Conservation (phyloP, 2,113 vertebrate genomes). For the Colaptes auratus region DNA sequence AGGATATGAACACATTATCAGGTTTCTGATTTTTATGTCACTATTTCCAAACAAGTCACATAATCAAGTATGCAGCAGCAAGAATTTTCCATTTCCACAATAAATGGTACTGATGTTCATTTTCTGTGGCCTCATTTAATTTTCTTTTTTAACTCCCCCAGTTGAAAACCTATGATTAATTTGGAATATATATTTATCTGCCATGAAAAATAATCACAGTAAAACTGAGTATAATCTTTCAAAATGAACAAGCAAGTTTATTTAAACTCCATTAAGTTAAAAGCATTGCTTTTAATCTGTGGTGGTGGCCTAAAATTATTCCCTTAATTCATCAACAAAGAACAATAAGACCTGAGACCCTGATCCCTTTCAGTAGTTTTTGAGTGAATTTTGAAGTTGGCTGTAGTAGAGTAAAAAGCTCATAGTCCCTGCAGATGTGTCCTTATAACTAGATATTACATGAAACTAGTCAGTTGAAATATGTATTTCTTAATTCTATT, state of each 20-base stretch:
- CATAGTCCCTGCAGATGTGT: neutral
- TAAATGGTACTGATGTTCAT: neutral
- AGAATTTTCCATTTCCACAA: neutral
- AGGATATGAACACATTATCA: conserved; percentile 97
- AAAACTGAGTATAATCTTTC: neutral
- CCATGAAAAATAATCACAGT: neutral
- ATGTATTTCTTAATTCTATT: neutral
- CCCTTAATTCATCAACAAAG: neutral
- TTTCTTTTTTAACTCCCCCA: neutral
- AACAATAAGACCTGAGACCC: neutral
- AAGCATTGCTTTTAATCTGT: neutral
- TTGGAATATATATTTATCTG: neutral
- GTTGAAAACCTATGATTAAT: neutral
- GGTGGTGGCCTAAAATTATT: neutral
- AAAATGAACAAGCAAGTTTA: neutral
- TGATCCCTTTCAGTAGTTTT: neutral
- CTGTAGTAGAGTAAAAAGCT: neutral
- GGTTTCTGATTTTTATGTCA: conserved; percentile 73
- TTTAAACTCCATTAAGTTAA: neutral
- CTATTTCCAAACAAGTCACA: neutral
- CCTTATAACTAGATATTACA: neutral
- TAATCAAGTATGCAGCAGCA: neutral
- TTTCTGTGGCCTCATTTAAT: neutral
- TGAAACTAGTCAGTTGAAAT: neutral
- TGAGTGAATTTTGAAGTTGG: neutral